These are phyloP conservation scores for Crenichthys baileyi DNA, from an alignment of 2,797 vertebrate species.

Conservation along the genomic window DNA sequence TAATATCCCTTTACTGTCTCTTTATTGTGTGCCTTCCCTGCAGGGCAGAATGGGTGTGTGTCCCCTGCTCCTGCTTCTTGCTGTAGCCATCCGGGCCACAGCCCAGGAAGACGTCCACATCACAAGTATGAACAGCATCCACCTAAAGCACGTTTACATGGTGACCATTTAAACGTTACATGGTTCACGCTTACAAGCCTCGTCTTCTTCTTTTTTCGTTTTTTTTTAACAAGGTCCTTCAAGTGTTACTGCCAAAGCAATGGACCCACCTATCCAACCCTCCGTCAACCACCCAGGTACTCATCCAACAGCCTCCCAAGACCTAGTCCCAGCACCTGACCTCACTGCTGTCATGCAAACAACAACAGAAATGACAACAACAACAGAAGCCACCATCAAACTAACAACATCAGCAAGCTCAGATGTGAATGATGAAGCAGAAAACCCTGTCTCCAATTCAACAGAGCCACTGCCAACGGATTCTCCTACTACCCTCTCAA, in stretches of 20 bases:
- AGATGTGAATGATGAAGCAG: neutral
- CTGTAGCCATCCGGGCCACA: slow-evolving; percentile 67
- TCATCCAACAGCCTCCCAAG: slow-evolving; percentile 11
- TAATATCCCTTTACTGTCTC: slow-evolving; percentile 4
- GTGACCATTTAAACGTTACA: neutral
- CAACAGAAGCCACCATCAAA: neutral
- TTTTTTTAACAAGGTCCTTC: slow-evolving; percentile 48
- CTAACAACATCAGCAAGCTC: slow-evolving; percentile 7
- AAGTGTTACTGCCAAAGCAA: slow-evolving; percentile 52
- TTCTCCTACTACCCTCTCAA: slow-evolving; percentile 24
- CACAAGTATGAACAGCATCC: slow-evolving; percentile 58
- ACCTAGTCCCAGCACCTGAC: slow-evolving; percentile 22
- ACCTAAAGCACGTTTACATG: neutral
- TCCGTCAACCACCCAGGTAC: slow-evolving; percentile 39
- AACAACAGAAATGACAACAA: slow-evolving; percentile 8
- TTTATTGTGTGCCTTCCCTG: slow-evolving; percentile 12
- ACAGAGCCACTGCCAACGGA: slow-evolving; percentile 9
- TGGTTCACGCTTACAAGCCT: neutral
- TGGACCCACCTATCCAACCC: slow-evolving; percentile 17
- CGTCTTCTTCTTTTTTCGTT: slow-evolving; percentile 19
- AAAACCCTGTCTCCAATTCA: slow-evolving; percentile 4
- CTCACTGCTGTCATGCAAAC: slow-evolving; percentile 9
- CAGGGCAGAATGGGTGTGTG: slow-evolving; percentile 86
- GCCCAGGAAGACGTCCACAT: slow-evolving; percentile 62
- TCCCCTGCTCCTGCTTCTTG: slow-evolving; percentile 83